Evolutionary conservation across 1,140 invertebrate species (phyloP), one percentile per base, ranked within the genome.

Genomic region (Myzus persicae): DNA sequence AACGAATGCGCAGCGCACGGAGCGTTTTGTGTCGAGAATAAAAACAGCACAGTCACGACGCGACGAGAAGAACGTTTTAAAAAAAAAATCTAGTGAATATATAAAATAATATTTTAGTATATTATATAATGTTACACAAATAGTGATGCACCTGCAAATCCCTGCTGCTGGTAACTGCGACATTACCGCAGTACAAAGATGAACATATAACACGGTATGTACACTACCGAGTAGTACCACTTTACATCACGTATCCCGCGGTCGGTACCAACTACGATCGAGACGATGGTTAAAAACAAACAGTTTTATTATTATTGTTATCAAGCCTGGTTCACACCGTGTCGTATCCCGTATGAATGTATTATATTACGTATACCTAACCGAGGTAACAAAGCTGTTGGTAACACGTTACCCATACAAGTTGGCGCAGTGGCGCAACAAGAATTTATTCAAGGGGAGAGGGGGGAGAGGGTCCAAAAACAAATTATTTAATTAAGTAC

Each of bases 1-100:
- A 40, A 90, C 88, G 9, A 22, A 48, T 31, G 20, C 48, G 48
- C 36, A 26, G 89, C 4, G 48, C 24, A 42, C 51, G 54, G 31
- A 76, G 46, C 8, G 87, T 88, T 88, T 88, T 88, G n/a, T 88
- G 46, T 38, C 3, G 22, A 26, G 88, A 54, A 90, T 59, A 59
- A 54, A 40, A 48, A 54, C 42, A n/a, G 46, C 48, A 38, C 24
- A 11, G 88, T 90, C 88, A 54, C 48, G 87, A 51, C 48, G 48
- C 2, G 4, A 24, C 87, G 46, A 88, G 36, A 38, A 20, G 5
- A 76, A 67, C 59, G 59, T 67, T 67, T 67, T 4, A 14, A 14
- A 67, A 67, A 59, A 51, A 67, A 76, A n/a, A n/a, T n/a, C 36
- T 40, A 38, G 26, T 9, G 82, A 42, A 22, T 18, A 40, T 18